phyloP scores from a whole-genome alignment of 2,888 invertebrate species.

The Epinotia ramella region DNA sequence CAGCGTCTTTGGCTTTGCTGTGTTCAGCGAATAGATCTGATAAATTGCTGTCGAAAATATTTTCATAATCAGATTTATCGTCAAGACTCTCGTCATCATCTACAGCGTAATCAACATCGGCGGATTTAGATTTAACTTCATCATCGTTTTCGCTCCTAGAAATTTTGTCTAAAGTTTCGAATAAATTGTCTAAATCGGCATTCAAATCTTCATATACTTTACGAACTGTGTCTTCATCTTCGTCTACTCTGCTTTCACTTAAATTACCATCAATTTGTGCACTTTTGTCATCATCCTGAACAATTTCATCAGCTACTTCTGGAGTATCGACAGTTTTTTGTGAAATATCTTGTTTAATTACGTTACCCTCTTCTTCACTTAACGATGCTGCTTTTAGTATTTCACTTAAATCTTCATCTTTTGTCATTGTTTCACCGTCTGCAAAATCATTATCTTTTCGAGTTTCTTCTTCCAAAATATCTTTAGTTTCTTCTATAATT shows the following conservation, averaged over 20 bases:
- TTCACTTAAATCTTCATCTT: background rate
- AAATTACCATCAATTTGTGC: constrained; percentile 24
- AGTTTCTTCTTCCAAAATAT: constrained; percentile 45
- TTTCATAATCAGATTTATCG: constrained; percentile 53
- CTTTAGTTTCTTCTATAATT: constrained; percentile 34
- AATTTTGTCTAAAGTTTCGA: constrained; percentile 64
- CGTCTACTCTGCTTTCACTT: constrained; percentile 10
- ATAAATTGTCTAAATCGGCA: constrained; percentile 64
- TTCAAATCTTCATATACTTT: constrained; percentile 64
- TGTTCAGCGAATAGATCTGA: constrained; percentile 51
- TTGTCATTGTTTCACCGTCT: background rate
- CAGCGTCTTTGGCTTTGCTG: constrained; percentile 39
- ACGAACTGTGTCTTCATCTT: constrained; percentile 59
- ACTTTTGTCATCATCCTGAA: constrained; percentile 22
- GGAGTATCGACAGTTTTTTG: background rate
- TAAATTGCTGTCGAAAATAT: constrained; percentile 54
- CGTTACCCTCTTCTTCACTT: background rate
- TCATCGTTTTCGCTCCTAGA: constrained; percentile 49
- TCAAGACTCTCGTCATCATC: constrained; percentile 27
- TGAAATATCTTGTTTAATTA: background rate
- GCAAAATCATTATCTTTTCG: constrained; percentile 46
- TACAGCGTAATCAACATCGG: constrained; percentile 46
- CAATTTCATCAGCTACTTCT: background rate
- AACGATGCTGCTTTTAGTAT: background rate
- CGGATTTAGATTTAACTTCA: constrained; percentile 39